Base-by-base conservation (phyloP, 2,797 vertebrate genomes). In the Kryptopterus vitreolus region DNA sequence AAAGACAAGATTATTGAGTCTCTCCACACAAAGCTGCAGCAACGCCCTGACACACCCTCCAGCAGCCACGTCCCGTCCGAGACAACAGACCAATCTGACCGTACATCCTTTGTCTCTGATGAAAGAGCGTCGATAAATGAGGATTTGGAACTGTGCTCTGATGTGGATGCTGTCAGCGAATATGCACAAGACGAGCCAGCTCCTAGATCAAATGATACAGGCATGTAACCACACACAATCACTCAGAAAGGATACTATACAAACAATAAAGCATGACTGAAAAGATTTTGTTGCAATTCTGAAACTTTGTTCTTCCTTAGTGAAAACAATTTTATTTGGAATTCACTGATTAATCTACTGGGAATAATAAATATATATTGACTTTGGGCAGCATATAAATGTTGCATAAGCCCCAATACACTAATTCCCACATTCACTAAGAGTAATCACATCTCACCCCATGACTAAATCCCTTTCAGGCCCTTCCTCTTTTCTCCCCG, bases 1-100 rank as follows among this genome's bases (percentile, higher is more conserved):
- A 98, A 98, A 88, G 95, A 98, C 82, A 94, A 95, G 85, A 93
- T 97, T 88, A 97, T 97, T 0, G 93, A 98, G 83, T 96, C 92
- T 1, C 93, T 98, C 33, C 95, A 96, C 90, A 94, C 93, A 2
- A 96, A 96, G 85, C 91, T 97, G 81, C 95, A 96, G 22, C 94
- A 92, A 52, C 89, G 84, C 50, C 92, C 94, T 0, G 93, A 96
- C 61, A 96, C 94, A 0, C 95, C 95, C 0, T 93, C 93, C 75
- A 97, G 96, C 90, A 96, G 95, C 91, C 95, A 83, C 0, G 93
- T 91, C 0, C 90, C 93, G 66, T 97, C 96, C 0, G 97, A 97
- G 84, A 96, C 94, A 1, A 96, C 94, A 0, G 90, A 93, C 88
- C 96, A 95, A 20, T 94, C 92, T 33, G 95, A 96, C 86, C 93